Evolutionary conservation across 2,113 vertebrate species (phyloP), one percentile per base, ranked within the genome.

Genomic region (Chlorocebus sabaeus): DNA sequence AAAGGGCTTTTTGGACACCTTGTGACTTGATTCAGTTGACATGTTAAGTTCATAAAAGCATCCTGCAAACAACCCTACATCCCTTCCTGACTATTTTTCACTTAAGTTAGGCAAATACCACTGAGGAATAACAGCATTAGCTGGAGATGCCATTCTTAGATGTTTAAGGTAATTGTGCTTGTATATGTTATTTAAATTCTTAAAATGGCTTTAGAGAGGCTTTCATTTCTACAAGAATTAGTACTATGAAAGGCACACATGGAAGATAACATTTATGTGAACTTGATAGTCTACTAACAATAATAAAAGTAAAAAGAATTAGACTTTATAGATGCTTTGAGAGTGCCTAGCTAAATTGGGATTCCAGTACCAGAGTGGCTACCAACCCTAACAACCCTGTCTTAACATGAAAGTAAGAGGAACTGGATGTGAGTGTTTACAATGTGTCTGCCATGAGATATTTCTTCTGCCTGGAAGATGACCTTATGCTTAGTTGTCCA

Each of bases 221-320:
- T 52, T 89, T 88, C 12, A 83, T 89, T 91, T 92, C 22, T 48
- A 14, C 18, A 87, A 87, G 18, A 92, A 12, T 5, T 85, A 50
- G 10, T 64, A 72, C 43, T 38, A 59, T 32, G 7, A 95, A 86
- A 67, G 14, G 12, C 4, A 78, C 45, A 78, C n/a, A 2, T n/a
- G 30, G 50, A 43, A 18, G 91, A 79, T 43, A 95, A 94, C 45
- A 30, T 82, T 95, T 97, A 57, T 83, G 79, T 45, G 27, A 73
- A 94, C 9, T 91, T 97, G 32, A 40, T 67, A 35, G 67, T 76
- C 27, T 43, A 59, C 5, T 72, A 67, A 67, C 73, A n/a, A 23
- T 86, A n/a, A 81, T 25, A 38, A 91, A 93, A 94, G 85, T 55
- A 89, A 90, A 89, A 32, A 94, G 6, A 32, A 88, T 81, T 48